Percentiles rank a stretch among this genome's conserved stretches.
Conservation (phyloP, 2,113 vertebrate species). For the Melozone crissalis region DNA sequence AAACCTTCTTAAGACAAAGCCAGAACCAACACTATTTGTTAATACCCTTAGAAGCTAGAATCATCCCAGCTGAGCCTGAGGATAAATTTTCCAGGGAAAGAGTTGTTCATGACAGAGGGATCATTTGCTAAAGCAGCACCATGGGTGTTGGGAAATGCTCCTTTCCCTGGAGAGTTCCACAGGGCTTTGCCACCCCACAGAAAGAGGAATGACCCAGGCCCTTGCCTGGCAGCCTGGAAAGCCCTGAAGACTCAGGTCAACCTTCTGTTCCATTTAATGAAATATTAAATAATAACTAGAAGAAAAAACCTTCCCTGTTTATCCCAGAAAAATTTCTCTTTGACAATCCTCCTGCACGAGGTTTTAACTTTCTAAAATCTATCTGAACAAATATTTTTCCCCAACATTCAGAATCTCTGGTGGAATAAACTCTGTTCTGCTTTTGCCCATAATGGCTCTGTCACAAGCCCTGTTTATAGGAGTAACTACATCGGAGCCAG, state of each 20-base stretch:
- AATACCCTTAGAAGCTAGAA: background rate
- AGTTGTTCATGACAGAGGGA: background rate
- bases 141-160: accelerated
- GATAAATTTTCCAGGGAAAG: background rate
- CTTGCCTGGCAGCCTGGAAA: background rate
- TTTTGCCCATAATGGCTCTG: background rate
- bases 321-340: background rate
- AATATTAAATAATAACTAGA: background rate
- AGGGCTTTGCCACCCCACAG: background rate
- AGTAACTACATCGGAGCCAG: background rate
- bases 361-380: background rate
- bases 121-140: background rate
- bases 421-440: accelerated
- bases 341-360: background rate
- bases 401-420: background rate
- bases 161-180: background rate
- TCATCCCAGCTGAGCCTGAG: background rate
- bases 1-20: background rate
- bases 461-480: background rate
- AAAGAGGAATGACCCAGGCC: background rate
- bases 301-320: background rate
- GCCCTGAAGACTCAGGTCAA: background rate
- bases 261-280: background rate
- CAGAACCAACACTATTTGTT: background rate
- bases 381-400: background rate